Evolutionary conservation across 2,888 invertebrate species (phyloP).

Genomic region (Sympetrum striolatum): DNA sequence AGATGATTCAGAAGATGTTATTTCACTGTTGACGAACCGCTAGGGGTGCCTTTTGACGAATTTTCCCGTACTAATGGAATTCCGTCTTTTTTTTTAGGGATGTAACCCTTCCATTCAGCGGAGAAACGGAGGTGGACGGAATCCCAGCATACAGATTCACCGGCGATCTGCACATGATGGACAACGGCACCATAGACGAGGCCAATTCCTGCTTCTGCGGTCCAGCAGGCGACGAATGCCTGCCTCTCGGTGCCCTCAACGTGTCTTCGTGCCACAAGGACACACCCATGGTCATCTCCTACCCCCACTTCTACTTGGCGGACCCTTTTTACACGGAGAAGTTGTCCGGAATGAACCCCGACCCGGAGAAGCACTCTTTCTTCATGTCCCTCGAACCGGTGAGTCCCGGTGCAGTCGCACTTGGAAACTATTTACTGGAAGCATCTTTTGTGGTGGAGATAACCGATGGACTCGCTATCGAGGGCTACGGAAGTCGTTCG

Average conservation of each 20-base stretch:
- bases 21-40: no score
- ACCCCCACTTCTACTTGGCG: constrained; percentile 83
- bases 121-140: constrained; percentile 64
- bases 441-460: neutral
- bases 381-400: constrained; percentile 80
- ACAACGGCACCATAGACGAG: constrained; percentile 66
- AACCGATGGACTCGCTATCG: neutral
- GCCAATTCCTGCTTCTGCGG: constrained; percentile 69
- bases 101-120: constrained; percentile 66
- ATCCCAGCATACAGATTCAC: constrained; percentile 67
- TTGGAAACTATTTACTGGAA: neutral
- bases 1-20: no score
- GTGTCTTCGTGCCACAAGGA: constrained; percentile 79
- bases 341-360: constrained; percentile 74
- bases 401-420: constrained; percentile 53
- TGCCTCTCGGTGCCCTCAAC: constrained; percentile 78
- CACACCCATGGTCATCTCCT: constrained; percentile 82
- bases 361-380: constrained; percentile 74
- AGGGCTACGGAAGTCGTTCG: neutral
- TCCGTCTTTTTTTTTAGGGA: constrained; percentile 60
- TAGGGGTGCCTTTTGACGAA: neutral
- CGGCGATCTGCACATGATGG: constrained; percentile 67
- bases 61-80: neutral
- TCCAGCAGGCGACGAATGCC: constrained; percentile 59
- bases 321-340: constrained; percentile 70